Base-by-base conservation (phyloP, 2,113 vertebrate species). In the Phrynosoma blainvillii region DNA sequence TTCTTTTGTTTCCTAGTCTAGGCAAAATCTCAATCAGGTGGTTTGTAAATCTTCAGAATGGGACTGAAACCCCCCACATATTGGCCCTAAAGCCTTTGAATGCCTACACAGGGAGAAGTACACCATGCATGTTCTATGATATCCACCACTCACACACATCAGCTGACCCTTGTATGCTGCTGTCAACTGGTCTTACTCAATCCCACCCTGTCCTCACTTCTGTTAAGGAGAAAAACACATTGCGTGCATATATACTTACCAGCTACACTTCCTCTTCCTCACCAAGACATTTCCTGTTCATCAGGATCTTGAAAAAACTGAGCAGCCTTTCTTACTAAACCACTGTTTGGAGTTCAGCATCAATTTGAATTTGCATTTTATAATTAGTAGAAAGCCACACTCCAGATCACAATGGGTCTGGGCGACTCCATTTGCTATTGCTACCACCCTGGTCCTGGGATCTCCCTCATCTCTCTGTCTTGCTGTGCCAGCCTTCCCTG, bases 181-280 rank as follows among this genome's bases (percentile, higher is more conserved):
- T 47, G 4, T n/a, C 36, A 52, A 47, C 66, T 71, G 21, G 36
- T 62, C 56, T 73, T 71, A 12, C 54, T 18, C 30, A 82, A 40
- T 65, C 82, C 79, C 36, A 40, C 23, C 40, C 59, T 10, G 25
- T 12, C 21, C 62, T 1, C 4, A 7, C 71, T 25, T 23, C 80
- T 89, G 80, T 75, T 95, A 88, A 94, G 90, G 93, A 93, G 88
- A 80, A 89, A 85, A 77, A 54, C 6, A 32, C 42, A 52, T 78
- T 52, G 77, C 10, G 68, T 92, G 90, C 5, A 27, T 84, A 91
- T 87, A 18, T 0, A 90, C 32, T 91, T 84, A 87, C 87, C 2
- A 0, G 94, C 94, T 93, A 4, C 92, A 90, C 92, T 96, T 96
- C 95, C 94, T 96, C 94, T 85, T 27, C 92, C 89, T 84, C 18